Evolutionary conservation across 2,113 vertebrate species (phyloP), one percentile per base, ranked within the genome.

Genomic region (Oryzias javanicus): DNA sequence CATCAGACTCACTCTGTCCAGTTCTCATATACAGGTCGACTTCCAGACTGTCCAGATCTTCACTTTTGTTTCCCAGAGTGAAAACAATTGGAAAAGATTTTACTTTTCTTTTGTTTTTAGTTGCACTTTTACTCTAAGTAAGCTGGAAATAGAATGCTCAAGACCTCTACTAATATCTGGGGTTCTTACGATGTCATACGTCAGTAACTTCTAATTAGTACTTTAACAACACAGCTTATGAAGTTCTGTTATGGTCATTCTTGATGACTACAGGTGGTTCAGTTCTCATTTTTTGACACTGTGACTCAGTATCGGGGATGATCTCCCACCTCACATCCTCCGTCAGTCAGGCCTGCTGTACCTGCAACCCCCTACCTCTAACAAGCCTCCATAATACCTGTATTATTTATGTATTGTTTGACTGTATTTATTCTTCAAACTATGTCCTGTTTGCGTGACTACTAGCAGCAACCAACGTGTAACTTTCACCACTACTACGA

Each of bases 331-430:
- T 68, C 64, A 71, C 62, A 64, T 62, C 49, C 53, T 75, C 69
- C 44, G 17, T 19, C 14, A 69, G 75, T 70, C 80, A 70, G 76
- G 41, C 35, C 58, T 64, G 66, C 71, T 76, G 78, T 80, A 65
- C 77, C 61, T 70, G 67, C 63, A 74, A 89, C 75, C 72, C 82
- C 85, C 90, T 92, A 88, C 90, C 91, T 95, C 91, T 92, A 70
- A 81, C 78, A 76, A 80, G 60, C 80, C 76, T 79, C 76, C 85
- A 75, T 68, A 60, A 67, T 74, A 69, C 71, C 64, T 63, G 49
- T 85, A 59, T 14, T 79, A 79, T 79, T 74, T 76, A 90, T 86
- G 91, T 90, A 88, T 90, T 89, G 69, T 83, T 83, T 72, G 66
- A 90, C 64, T 49, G 55, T 82, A 88, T 91, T 91, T 92, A 89